Conservation (phyloP, 2,888 invertebrate species). For the Catocala fraxini region DNA sequence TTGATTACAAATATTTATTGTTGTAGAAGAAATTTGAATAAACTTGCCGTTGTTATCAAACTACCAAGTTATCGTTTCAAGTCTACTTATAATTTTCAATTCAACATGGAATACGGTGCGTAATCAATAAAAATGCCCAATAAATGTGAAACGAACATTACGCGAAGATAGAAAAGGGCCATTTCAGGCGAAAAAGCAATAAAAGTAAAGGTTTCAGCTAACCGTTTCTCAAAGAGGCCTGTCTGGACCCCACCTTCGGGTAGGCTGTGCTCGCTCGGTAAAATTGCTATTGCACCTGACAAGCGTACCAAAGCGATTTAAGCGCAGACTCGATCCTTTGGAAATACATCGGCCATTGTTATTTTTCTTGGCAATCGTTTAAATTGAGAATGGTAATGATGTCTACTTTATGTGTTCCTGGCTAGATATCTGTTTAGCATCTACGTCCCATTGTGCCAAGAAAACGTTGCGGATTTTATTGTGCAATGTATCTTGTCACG, state of each 20-base stretch:
- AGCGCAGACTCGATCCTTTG: constrained; percentile 35
- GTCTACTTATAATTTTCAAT: constrained; percentile 4
- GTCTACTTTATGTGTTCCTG: constrained; percentile 40
- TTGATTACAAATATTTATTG: no score
- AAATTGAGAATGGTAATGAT: constrained; percentile 43
- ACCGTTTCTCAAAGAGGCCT: constrained; percentile 67
- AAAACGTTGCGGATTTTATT: neutral
- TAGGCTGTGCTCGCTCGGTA: constrained; percentile 54
- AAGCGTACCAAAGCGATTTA: constrained; percentile 59
- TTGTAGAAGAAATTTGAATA: neutral
- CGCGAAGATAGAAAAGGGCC: constrained; percentile 54
- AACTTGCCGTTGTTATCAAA: neutral
- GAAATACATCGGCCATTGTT: constrained; percentile 40
- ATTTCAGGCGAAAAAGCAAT: constrained; percentile 50
- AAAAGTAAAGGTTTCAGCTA: constrained; percentile 68
- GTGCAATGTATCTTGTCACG: no score
- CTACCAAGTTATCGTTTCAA: neutral
- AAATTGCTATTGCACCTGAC: constrained; percentile 79
- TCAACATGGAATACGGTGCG: constrained; percentile 13
- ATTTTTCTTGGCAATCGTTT: constrained; percentile 45
- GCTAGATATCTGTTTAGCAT: constrained; percentile 22
- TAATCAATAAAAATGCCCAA: constrained; percentile 58
- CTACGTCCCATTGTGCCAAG: neutral
- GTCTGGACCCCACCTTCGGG: constrained; percentile 58
- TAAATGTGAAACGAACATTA: constrained; percentile 60